These are phyloP conservation scores for Drosophila oshimai DNA, from an alignment of 1,140 invertebrate genomes.

Conservation along the genomic window DNA sequence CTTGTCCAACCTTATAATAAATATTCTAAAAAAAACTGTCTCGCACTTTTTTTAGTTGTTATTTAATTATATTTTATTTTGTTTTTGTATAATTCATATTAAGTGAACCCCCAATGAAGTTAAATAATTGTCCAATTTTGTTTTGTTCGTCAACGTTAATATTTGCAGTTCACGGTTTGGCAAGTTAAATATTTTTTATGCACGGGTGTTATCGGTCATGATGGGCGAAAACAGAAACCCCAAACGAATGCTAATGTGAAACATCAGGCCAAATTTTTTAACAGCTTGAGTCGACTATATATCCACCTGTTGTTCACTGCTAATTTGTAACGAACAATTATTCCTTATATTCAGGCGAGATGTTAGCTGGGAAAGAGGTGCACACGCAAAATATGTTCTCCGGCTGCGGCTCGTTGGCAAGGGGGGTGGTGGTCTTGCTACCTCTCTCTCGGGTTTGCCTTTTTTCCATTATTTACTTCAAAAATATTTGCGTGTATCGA, in stretches of 20 bases:
- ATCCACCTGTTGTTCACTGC: not conserved
- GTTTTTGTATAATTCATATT: not conserved
- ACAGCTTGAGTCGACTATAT: not conserved
- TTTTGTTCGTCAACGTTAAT: constrained; percentile 3
- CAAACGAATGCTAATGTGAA: constrained; percentile 43
- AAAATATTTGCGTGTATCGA: too few species aligned
- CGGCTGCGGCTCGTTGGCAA: too few species aligned
- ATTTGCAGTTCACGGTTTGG: constrained; percentile 5
- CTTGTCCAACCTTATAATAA: not conserved
- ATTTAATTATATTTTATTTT: not conserved
- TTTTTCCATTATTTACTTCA: too few species aligned
- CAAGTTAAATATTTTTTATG: constrained; percentile 17
- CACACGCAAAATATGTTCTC: too few species aligned
- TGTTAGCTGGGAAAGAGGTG: too few species aligned
- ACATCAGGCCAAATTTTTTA: constrained; percentile 20
- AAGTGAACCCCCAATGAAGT: not conserved
- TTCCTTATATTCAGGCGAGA: too few species aligned
- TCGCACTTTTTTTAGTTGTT: too few species aligned
- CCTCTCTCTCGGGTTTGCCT: too few species aligned
- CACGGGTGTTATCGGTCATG: constrained; percentile 10
- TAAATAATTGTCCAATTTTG: not conserved
- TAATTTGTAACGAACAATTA: too few species aligned
- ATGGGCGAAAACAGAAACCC: constrained; percentile 8
- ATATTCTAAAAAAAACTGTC: too few species aligned
- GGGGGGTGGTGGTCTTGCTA: too few species aligned